A percentile compares a stretch with the other conserved stretches of the same genome.
phyloP scores from a whole-genome alignment of 2,888 invertebrate genomes.

The Eilema depressum region DNA sequence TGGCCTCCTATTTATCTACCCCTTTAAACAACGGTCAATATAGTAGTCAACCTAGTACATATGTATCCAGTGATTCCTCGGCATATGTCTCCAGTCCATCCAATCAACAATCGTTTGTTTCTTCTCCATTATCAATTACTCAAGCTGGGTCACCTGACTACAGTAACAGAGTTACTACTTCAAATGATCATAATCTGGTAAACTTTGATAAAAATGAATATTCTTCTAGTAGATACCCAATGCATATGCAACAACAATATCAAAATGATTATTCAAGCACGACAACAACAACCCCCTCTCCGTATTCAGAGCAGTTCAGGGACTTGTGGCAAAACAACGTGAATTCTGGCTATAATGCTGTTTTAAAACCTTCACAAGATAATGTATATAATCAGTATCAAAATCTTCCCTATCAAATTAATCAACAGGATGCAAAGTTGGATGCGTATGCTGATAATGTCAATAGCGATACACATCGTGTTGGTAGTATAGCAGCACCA shows the following conservation, averaged over 20 bases:
- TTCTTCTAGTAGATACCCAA: slow-evolving; percentile 74
- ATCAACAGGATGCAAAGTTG: slow-evolving; percentile 64
- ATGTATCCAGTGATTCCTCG: slow-evolving; percentile 79
- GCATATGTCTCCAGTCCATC: slow-evolving; percentile 76
- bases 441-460: slow-evolving; percentile 60
- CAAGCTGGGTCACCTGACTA: slow-evolving; percentile 75
- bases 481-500: slow-evolving; percentile 70
- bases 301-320: slow-evolving; percentile 66
- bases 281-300: slow-evolving; percentile 68
- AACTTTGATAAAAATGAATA: slow-evolving; percentile 73
- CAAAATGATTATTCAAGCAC: slow-evolving; percentile 73
- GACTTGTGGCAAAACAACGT: slow-evolving; percentile 72
- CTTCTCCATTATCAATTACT: slow-evolving; percentile 74
- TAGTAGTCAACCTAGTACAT: slow-evolving; percentile 70
- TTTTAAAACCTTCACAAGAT: slow-evolving; percentile 74
- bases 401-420: slow-evolving; percentile 63
- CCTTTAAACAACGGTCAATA: slow-evolving; percentile 72
- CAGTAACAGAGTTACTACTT: slow-evolving; percentile 67
- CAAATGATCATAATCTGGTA: slow-evolving; percentile 63
- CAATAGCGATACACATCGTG: slow-evolving; percentile 74
- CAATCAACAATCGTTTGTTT: slow-evolving; percentile 74
- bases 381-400: slow-evolving; percentile 67
- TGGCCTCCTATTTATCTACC: slow-evolving; percentile 74
- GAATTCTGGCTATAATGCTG: slow-evolving; percentile 61
- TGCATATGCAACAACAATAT: slow-evolving; percentile 69